phyloP scores from a whole-genome alignment of 2,797 vertebrate genomes.

The Limosa lapponica region DNA sequence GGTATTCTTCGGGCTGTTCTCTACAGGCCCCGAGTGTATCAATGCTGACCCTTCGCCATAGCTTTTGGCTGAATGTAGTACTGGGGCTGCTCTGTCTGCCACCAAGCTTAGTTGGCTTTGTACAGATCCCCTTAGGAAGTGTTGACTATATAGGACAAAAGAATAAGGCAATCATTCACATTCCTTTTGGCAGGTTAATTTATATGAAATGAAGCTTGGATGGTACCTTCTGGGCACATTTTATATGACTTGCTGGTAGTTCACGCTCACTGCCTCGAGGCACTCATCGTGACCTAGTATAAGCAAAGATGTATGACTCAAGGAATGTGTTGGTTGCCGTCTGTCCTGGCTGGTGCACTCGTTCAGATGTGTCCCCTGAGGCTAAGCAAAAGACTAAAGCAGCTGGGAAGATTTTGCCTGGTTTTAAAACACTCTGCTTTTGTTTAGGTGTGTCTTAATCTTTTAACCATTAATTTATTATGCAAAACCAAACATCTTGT shows the following conservation, averaged over 20 bases:
- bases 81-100: not conserved
- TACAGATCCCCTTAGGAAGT: not conserved
- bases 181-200: slow-evolving; percentile 4
- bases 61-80: not conserved
- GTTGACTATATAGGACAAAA: not conserved
- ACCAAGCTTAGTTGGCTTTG: not conserved
- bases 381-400: not conserved
- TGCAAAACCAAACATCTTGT: not conserved
- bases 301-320: slow-evolving; percentile 12
- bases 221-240: not conserved
- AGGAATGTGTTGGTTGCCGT: not conserved
- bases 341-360: not conserved
- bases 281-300: not conserved
- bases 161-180: not conserved
- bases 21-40: not conserved
- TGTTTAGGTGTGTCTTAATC: not conserved
- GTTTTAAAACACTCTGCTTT: not conserved
- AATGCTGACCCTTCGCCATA: not conserved
- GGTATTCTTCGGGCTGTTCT: not conserved
- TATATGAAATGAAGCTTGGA: not conserved
- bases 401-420: not conserved
- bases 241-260: not conserved
- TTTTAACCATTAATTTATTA: not conserved
- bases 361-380: not conserved
- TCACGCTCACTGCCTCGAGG: not conserved